These are phyloP conservation scores for Clarias magur DNA, from an alignment of 2,113 vertebrate species.

Conservation along the genomic window DNA sequence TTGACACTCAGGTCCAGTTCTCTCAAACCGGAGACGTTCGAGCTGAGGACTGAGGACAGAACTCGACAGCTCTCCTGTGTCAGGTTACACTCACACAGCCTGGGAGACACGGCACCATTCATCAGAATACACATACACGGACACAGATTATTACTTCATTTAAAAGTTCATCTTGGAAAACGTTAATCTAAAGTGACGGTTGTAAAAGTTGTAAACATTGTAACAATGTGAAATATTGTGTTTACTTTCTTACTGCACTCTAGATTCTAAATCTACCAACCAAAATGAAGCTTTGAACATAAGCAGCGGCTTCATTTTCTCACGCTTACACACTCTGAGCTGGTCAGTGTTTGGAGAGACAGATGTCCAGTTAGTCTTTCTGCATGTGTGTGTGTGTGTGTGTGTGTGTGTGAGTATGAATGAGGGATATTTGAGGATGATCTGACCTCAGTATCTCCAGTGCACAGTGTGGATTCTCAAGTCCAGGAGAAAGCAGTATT, in stretches of 20 bases:
- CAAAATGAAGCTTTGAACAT: background rate
- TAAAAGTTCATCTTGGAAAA: background rate
- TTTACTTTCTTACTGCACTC: background rate
- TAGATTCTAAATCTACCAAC: background rate
- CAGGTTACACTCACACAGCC: background rate
- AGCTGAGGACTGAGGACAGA: conserved; percentile 10
- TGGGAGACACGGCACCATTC: background rate
- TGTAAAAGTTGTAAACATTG: background rate
- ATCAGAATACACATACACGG: conserved; percentile 22
- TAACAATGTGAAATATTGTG: too few relatives aligned
- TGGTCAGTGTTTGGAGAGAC: background rate
- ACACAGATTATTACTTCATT: background rate
- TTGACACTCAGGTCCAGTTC: conserved; percentile 15
- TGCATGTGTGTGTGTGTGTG: background rate
- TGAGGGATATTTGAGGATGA: background rate
- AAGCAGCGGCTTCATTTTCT: background rate
- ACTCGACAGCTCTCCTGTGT: background rate
- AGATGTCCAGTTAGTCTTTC: background rate
- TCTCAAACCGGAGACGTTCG: background rate
- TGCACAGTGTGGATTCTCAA: background rate
- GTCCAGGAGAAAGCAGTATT: background rate
- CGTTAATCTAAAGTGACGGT: background rate
- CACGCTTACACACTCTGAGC: background rate
- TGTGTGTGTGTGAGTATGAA: background rate
- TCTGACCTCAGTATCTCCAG: conserved; percentile 14